A percentile compares a stretch with the other conserved stretches of the same genome.
Conservation (phyloP, 1,140 invertebrate species). For the Drosophila santomea region DNA sequence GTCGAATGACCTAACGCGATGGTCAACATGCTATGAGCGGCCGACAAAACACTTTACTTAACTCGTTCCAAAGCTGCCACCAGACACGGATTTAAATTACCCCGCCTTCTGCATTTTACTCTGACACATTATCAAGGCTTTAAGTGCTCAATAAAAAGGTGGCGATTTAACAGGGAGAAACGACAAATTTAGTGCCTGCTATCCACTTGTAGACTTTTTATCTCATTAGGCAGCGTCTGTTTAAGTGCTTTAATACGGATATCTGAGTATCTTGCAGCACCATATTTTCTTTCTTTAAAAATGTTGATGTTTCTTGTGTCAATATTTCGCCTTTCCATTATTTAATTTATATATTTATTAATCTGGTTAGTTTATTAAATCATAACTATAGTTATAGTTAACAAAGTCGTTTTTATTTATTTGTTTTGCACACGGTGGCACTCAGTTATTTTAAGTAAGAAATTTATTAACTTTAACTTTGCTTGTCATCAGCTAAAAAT, state of each 20-base stretch:
- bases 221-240: background rate
- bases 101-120: background rate
- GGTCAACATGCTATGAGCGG: slow-evolving; percentile 42
- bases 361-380: no score
- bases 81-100: slow-evolving; percentile 29
- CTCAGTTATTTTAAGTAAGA: no score
- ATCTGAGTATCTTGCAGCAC: background rate
- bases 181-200: slow-evolving; percentile 19
- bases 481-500: no score
- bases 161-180: slow-evolving; percentile 16
- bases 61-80: slow-evolving; percentile 32
- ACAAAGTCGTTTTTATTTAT: no score
- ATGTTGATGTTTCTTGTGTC: no score
- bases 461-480: no score
- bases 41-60: slow-evolving; percentile 59
- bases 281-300: no score
- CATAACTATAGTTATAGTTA: no score
- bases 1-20: slow-evolving; percentile 52
- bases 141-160: slow-evolving; percentile 59
- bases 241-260: background rate
- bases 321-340: no score
- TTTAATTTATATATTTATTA: no score
- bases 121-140: slow-evolving; percentile 22
- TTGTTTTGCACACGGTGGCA: no score
- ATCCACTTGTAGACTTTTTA: slow-evolving; percentile 9